Conservation (phyloP, 2,113 vertebrate genomes). For the Psilopsiagon aymara region DNA sequence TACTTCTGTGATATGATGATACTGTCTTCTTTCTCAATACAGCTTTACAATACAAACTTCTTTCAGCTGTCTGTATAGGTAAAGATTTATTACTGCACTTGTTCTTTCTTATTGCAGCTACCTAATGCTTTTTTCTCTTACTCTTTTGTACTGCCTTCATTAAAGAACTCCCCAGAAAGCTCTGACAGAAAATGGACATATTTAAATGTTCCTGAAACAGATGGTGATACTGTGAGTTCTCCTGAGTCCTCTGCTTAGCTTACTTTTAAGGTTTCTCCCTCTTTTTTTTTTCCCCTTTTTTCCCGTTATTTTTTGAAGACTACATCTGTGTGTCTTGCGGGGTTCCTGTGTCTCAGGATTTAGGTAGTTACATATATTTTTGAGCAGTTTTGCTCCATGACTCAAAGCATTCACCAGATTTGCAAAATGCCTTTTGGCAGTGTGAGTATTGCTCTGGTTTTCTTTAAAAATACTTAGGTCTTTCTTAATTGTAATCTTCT, state of each 20-base stretch:
- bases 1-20: neutral
- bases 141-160: constrained; percentile 40
- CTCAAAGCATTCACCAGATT: neutral
- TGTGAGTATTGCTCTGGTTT: neutral
- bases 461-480: neutral
- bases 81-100: constrained; percentile 24
- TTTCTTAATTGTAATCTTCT: neutral
- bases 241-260: constrained; percentile 31
- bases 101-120: constrained; percentile 30
- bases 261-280: neutral
- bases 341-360: neutral
- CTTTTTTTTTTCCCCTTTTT: neutral
- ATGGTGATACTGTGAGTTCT: constrained; percentile 96
- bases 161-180: constrained; percentile 85
- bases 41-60: neutral
- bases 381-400: neutral
- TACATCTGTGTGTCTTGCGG: neutral
- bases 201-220: constrained; percentile 93
- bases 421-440: neutral
- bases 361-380: neutral
- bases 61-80: neutral
- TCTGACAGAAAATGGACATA: constrained; percentile 91
- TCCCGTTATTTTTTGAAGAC: neutral
- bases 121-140: constrained; percentile 64
- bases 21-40: neutral